Conservation (phyloP, 1,140 invertebrate genomes). For the Hylaeus volcanicus region DNA sequence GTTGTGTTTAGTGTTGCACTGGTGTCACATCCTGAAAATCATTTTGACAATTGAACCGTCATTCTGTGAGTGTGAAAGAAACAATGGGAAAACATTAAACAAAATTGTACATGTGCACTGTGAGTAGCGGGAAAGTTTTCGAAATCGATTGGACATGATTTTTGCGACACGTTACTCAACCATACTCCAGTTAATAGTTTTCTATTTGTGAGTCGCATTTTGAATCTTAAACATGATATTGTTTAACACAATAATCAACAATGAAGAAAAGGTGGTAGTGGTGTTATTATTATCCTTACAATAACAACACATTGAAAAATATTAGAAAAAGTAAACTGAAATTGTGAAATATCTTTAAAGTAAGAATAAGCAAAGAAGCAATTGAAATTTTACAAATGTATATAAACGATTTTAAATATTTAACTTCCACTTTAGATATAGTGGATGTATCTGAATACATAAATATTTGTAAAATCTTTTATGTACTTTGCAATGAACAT, state of each 20-base stretch:
- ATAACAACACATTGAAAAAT: not conserved
- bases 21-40: not conserved
- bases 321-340: not conserved
- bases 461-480: not conserved
- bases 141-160: conserved; percentile 9
- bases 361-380: not conserved
- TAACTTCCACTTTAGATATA: conserved; percentile 21
- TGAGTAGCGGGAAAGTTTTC: not conserved
- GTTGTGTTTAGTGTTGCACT: conserved; percentile 18
- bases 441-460: conserved; percentile 9
- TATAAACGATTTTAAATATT: conserved; percentile 28
- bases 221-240: not conserved
- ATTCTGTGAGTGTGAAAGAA: not conserved
- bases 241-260: not conserved
- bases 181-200: not conserved
- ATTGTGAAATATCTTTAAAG: conserved; percentile 4
- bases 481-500: conserved; percentile 3
- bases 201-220: not conserved
- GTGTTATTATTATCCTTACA: not conserved
- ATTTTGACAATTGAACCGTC: not conserved
- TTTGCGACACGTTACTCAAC: not conserved
- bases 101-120: not conserved
- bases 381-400: conserved; percentile 33
- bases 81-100: not conserved
- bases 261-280: not conserved